Base-by-base conservation (phyloP, 2,113 vertebrate species). In the Gopherus flavomarginatus region DNA sequence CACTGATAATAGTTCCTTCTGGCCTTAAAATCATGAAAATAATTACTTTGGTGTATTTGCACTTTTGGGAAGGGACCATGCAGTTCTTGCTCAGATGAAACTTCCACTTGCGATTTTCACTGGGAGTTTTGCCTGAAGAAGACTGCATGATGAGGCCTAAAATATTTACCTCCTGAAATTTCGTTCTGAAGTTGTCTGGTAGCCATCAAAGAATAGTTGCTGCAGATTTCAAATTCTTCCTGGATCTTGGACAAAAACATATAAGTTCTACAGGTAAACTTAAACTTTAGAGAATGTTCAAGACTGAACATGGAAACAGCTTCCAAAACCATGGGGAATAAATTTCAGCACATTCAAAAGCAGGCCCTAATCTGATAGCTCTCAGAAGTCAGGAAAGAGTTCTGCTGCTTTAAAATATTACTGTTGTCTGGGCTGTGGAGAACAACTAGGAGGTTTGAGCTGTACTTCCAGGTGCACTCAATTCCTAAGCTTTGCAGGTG, bases 1-100 rank as follows among this genome's bases (percentile, higher is more conserved):
- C 85, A 85, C 83, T 90, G 50, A 19, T 54, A 89, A 86, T 42
- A 91, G 53, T 93, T 22, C 83, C 88, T 44, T 78, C 2, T 44
- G 56, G 87, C 93, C 83, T 95, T 88, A 95, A 96, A 95, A 95
- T 95, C 92, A 93, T 81, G 54, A 88, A 53, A 94, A 13, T 47
- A 31, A 62, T 57, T 57, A 82, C 38, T 90, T 93, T 85, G 86
- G 49, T 92, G 56, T n/a, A 95, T 65, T 78, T 59, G 29, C 44
- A 93, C 72, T 91, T 94, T 79, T 47, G 72, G 84, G 85, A 3
- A 26, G 29, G 90, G 90, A 84, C 5, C 54, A 42, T 29, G 26
- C 5, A 4, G 75, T 44, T 47, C 75, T 78, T 47, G 26, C 75
- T 44, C 12, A 77, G 12, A 78, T 44, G 5, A 78, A 78, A 78